These are phyloP conservation scores for Albula glossodonta DNA, from an alignment of 2,113 vertebrate genomes.

Conservation along the genomic window DNA sequence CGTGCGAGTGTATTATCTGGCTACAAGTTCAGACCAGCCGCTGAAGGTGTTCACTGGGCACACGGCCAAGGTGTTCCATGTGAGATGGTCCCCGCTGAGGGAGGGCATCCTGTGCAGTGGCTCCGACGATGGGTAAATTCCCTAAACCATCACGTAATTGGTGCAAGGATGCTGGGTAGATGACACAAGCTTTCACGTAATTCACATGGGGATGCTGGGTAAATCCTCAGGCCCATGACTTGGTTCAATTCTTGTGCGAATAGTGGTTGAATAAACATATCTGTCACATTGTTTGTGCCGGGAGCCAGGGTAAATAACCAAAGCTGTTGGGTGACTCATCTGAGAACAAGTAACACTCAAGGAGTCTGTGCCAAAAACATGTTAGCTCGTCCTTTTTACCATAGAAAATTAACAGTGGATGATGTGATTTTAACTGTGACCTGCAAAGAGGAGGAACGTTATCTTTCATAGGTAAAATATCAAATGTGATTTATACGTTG, in stretches of 20 bases:
- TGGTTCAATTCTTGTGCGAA: neutral
- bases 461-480: too few relatives aligned
- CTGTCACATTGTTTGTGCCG: neutral
- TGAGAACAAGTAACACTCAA: too few relatives aligned
- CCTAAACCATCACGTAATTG: neutral
- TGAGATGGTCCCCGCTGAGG: conserved; percentile 93
- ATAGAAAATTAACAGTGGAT: too few relatives aligned
- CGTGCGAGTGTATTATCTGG: conserved; percentile 93
- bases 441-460: too few relatives aligned
- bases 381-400: too few relatives aligned
- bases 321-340: neutral
- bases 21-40: conserved; percentile 94
- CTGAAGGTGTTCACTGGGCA: conserved; percentile 92
- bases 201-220: neutral
- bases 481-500: too few relatives aligned
- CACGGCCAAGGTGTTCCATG: conserved; percentile 93
- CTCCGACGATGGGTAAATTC: conserved; percentile 88
- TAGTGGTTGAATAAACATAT: neutral
- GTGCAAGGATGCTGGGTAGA: neutral
- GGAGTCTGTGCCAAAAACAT: too few relatives aligned
- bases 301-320: neutral
- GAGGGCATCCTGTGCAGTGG: conserved; percentile 97
- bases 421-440: too few relatives aligned
- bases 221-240: neutral
- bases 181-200: neutral